Evolutionary conservation across 2,113 vertebrate genomes (phyloP), one percentile per base, ranked within the genome.

Genomic region (Callospermophilus lateralis): DNA sequence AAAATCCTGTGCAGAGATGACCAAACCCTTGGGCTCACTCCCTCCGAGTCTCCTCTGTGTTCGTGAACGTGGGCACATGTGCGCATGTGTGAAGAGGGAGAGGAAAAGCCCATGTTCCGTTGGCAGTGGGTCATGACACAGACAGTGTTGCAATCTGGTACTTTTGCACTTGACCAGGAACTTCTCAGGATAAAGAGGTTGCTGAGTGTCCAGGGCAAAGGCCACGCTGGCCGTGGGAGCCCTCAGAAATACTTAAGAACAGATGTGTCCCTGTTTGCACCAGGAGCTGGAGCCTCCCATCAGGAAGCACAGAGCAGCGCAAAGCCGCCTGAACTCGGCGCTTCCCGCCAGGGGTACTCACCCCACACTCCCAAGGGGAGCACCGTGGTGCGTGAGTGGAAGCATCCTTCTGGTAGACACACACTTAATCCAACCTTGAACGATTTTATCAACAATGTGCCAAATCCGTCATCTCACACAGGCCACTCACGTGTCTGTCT

Each of bases 271-370:
- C 53, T 32, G 15, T n/a, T 20, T 45, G 5, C 12, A 45, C 34
- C 4, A 0, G 15, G 39, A 37, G 22, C 28, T 26, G 7, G 22
- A 63, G 68, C 61, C 2, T 63, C 4, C 0, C 2, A 8, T 11
- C 51, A 1, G 0, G 1, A 8, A 20, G 10, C 5, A 0, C 30
- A 8, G 13, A 10, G 39, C 0, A 12, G 42, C 58, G 5, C 20
- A 9, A 22, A 11, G 0, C 19, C 22, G 3, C 45, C 45, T 2
- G 7, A 1, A 51, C 13, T 70, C 37, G 3, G 55, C 6, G 10
- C 10, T 55, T 91, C 42, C 77, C 42, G 3, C 11, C 17, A 13
- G 19, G 9, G 20, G 7, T 6, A 1, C 4, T 51, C 4, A 30
- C 51, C 48, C 1, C 2, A 22, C 0, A 8, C 30, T n/a, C 85